Evolutionary conservation across 2,888 invertebrate species (phyloP).

Genomic region (Ormyrus thymus): DNA sequence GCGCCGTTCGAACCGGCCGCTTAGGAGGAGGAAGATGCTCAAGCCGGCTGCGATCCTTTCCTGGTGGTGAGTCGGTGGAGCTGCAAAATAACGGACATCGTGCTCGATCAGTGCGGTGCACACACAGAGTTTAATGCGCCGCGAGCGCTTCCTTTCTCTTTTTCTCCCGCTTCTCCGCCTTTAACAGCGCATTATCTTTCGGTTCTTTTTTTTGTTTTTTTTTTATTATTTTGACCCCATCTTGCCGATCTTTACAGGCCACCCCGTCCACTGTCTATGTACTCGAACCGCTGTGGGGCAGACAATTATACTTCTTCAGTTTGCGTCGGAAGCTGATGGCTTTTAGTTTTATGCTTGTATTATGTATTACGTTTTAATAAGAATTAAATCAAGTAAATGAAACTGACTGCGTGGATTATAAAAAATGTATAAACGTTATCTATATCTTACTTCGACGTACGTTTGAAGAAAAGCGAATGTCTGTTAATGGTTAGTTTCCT

Average conservation of each 20-base stretch:
- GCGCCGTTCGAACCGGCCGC: no score
- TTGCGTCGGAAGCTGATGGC: background rate
- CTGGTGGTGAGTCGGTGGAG: slow-evolving; percentile 73
- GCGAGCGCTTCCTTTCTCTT: slow-evolving; percentile 6
- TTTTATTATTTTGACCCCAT: slow-evolving; percentile 24
- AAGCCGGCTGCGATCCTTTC: slow-evolving; percentile 72
- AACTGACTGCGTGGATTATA: background rate
- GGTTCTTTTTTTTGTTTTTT: slow-evolving; percentile 36
- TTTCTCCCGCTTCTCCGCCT: slow-evolving; percentile 44
- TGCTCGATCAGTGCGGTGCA: slow-evolving; percentile 36
- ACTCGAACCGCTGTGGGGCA: slow-evolving; percentile 72
- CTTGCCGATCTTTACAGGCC: slow-evolving; percentile 65
- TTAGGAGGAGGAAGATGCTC: slow-evolving; percentile 60
- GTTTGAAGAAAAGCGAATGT: slow-evolving; percentile 19
- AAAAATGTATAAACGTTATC: slow-evolving; percentile 14
- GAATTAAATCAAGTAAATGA: background rate
- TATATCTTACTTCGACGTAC: slow-evolving; percentile 38
- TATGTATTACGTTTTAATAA: background rate
- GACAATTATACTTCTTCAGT: slow-evolving; percentile 48
- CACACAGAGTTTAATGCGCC: background rate
- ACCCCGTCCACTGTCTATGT: slow-evolving; percentile 73
- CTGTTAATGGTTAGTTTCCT: slow-evolving; percentile 35
- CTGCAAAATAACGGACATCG: slow-evolving; percentile 68
- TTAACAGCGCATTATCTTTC: slow-evolving; percentile 37
- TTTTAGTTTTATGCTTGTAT: background rate